Conservation (phyloP, 2,797 vertebrate genomes). For the Numenius phaeopus region DNA sequence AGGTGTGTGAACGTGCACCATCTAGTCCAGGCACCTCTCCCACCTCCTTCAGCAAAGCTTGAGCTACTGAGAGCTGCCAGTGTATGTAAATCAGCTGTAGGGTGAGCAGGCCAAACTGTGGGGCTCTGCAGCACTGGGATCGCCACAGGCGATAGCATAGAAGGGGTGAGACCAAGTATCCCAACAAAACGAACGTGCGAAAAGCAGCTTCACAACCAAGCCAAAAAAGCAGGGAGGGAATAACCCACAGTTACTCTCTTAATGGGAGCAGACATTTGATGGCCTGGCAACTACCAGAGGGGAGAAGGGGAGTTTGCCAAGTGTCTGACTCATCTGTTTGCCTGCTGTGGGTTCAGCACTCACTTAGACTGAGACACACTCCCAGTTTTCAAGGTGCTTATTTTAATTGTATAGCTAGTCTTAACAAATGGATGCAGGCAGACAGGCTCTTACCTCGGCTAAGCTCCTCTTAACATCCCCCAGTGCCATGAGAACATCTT, state of each 20-base stretch:
- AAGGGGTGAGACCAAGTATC: neutral
- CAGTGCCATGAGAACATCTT: conserved; percentile 91
- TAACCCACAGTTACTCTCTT: neutral
- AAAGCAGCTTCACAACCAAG: neutral
- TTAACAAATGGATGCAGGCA: conserved; percentile 1
- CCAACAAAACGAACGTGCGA: neutral
- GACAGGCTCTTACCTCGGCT: conserved; percentile 83
- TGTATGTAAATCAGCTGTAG: neutral
- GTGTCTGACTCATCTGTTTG: conserved; percentile 4
- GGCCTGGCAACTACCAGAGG: conserved; percentile 26
- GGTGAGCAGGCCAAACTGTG: neutral
- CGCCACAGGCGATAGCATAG: neutral
- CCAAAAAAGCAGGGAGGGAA: neutral
- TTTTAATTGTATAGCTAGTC: conserved; percentile 30
- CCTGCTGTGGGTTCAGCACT: conserved; percentile 18
- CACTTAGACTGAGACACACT: neutral
- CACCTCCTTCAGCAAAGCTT: neutral
- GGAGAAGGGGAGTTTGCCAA: conserved; percentile 34
- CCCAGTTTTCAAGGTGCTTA: conserved; percentile 25
- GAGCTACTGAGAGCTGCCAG: neutral
- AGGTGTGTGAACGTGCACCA: accelerated
- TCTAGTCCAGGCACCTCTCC: neutral
- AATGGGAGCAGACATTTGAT: conserved; percentile 25
- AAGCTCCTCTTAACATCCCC: conserved; percentile 89
- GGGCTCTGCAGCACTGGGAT: neutral